Base-by-base conservation (phyloP, 2,797 vertebrate species). In the Pipistrellus kuhlii region DNA sequence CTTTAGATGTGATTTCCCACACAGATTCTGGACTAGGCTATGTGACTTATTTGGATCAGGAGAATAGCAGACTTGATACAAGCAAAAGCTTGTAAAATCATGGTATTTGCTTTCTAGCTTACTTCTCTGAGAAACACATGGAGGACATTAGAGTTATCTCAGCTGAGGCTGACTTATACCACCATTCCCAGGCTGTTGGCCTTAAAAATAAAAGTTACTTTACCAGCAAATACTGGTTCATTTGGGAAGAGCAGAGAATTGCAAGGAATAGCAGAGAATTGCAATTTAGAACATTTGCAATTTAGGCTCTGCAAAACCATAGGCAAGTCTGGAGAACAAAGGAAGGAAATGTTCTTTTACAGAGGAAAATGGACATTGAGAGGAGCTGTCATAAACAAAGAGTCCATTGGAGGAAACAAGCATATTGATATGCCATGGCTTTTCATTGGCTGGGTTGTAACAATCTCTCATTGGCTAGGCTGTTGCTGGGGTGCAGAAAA, bases 1-100 rank as follows among this genome's bases (percentile, higher is more conserved):
- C 44, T 96, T 94, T 86, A 46, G 46, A 62, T 46, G 51, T 68
- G 59, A 57, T 59, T 15, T 27, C 80, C 41, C 53, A 90, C 12
- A 27, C 11, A n/a, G 69, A 85, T 3, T 30, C 18, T 83, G n/a
- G 44, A 53, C 20, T 69, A 90, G 12, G 41, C 25, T 38, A 1
- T 6, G 18, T 21, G 90, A 87, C 32, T 92, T 77, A 44, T 84
- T 71, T 95, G 76, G 23, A 8, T 23, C 64, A 90, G 2, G 57
- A 72, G 11, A 81, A 23, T 3, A 69, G 48, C 35, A 93, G 66
- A 57, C 73, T 59, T 30, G 68, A 90, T 11, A 15, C 27, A 87
- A 85, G 62, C 0, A 77, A 51, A 83, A 80, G 1, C 30, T 80
- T 83, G 21, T 69, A 90, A 68, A 66, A 57, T 7, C 25, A 32